A percentile compares a stretch with the other conserved stretches of the same genome.
phyloP scores from a whole-genome alignment of 2,797 vertebrate species.

The Anguilla megastoma region DNA sequence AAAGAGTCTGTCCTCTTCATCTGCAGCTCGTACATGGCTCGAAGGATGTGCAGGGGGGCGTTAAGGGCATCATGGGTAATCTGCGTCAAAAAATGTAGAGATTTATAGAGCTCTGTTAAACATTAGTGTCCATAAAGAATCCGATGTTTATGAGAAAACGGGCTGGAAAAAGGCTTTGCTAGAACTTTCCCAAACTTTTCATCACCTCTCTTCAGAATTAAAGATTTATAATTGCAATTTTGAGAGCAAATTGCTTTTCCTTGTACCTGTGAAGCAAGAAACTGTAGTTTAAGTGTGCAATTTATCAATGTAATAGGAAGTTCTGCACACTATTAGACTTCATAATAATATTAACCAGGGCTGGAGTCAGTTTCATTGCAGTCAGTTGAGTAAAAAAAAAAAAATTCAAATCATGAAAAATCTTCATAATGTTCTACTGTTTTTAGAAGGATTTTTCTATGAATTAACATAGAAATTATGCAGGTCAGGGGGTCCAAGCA shows the following conservation, averaged over 20 bases:
- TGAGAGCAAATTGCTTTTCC: too few relatives aligned
- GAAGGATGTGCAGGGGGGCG: conserved; percentile 89
- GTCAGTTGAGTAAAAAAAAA: background rate
- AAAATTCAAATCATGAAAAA: background rate
- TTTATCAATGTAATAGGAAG: background rate
- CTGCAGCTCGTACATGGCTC: conserved; percentile 94
- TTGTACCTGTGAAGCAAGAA: background rate
- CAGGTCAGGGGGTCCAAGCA: conserved; percentile 92
- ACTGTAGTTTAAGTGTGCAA: background rate
- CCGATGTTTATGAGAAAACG: background rate
- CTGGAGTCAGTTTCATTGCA: background rate
- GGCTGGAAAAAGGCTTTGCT: background rate
- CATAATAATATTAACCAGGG: background rate
- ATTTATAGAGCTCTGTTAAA: conserved; percentile 33
- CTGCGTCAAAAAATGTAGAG: conserved; percentile 61
- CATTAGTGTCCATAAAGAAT: background rate
- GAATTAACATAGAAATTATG: conserved; percentile 44
- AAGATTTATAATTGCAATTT: background rate
- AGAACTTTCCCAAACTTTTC: background rate
- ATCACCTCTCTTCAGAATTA: background rate
- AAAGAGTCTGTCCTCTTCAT: conserved; percentile 96
- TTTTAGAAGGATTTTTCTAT: background rate
- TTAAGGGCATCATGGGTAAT: conserved; percentile 95
- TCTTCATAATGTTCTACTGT: too few relatives aligned
- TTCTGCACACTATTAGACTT: background rate